Conservation (phyloP, 2,888 invertebrate species). For the Halictus quadricinctus region DNA sequence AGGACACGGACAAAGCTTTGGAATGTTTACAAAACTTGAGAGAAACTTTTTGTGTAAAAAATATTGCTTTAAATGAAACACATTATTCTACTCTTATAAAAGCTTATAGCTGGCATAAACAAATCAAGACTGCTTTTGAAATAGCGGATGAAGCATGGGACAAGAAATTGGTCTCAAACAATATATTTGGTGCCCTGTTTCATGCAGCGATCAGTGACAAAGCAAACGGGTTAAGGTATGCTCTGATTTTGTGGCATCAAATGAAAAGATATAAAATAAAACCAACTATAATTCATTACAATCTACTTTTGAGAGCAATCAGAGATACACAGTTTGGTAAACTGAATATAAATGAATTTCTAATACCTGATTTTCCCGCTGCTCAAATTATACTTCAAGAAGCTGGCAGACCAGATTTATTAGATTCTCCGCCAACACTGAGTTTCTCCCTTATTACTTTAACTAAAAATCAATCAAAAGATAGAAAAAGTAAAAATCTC, state of each 20-base stretch:
- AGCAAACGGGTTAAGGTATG: conserved; percentile 91
- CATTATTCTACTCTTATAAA: conserved; percentile 96
- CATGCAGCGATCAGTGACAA: conserved; percentile 93
- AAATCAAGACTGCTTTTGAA: conserved; percentile 89
- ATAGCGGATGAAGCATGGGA: conserved; percentile 93
- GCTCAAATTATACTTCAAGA: conserved; percentile 58
- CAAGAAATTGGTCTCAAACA: conserved; percentile 86
- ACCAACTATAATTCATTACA: conserved; percentile 90
- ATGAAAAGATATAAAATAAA: conserved; percentile 87
- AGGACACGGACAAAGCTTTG: conserved; percentile 87
- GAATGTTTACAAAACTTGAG: conserved; percentile 87
- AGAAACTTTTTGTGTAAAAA: conserved; percentile 87
- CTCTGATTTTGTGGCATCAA: conserved; percentile 93
- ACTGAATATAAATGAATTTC: conserved; percentile 68
- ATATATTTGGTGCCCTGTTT: conserved; percentile 91
- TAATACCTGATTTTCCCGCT: conserved; percentile 44
- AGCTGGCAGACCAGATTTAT: conserved; percentile 86
- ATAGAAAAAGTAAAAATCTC: neutral
- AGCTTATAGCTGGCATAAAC: conserved; percentile 93
- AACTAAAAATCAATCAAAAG: neutral
- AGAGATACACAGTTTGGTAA: conserved; percentile 92
- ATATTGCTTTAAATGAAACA: conserved; percentile 87
- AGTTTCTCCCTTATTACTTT: conserved; percentile 48
- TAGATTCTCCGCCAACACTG: conserved; percentile 83
- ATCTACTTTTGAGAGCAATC: conserved; percentile 90